These are phyloP conservation scores for Clytia hemisphaerica DNA, from an alignment of 30 jellyfish, hydroid and myxozoan genomes.

Conservation along the genomic window DNA sequence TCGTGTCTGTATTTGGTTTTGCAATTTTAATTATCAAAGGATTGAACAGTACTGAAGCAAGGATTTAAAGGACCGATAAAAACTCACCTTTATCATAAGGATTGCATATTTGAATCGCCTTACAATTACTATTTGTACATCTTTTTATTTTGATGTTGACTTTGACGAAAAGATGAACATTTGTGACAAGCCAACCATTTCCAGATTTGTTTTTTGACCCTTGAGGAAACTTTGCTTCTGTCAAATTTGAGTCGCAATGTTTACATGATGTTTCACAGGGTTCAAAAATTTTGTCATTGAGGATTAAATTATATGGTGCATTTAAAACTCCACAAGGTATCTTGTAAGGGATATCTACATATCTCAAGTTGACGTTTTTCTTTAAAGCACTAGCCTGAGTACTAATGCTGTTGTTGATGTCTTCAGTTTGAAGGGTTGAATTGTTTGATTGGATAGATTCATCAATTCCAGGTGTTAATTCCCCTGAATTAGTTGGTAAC, in stretches of 20 bases:
- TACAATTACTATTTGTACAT: not conserved
- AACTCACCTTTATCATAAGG: no score
- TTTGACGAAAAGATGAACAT: not conserved
- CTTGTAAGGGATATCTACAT: no score
- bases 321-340: no score
- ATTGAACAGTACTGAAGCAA: no score
- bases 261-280: not conserved
- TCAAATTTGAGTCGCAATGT: not conserved
- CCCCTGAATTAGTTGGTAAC: not conserved
- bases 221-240: not conserved
- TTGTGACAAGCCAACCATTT: not conserved
- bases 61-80: no score
- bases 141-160: not conserved
- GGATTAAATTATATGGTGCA: no score
- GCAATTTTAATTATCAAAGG: no score
- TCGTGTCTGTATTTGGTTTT: no score
- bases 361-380: no score
- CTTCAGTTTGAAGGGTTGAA: not conserved
- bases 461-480: not conserved
- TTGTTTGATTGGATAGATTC: not conserved
- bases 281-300: no score
- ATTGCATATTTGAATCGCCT: not conserved
- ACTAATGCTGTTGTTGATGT: not conserved
- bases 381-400: not conserved
- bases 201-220: not conserved